These are phyloP conservation scores for Ferdinandea cuprea DNA, from an alignment of 2,888 invertebrate genomes.

Conservation along the genomic window DNA sequence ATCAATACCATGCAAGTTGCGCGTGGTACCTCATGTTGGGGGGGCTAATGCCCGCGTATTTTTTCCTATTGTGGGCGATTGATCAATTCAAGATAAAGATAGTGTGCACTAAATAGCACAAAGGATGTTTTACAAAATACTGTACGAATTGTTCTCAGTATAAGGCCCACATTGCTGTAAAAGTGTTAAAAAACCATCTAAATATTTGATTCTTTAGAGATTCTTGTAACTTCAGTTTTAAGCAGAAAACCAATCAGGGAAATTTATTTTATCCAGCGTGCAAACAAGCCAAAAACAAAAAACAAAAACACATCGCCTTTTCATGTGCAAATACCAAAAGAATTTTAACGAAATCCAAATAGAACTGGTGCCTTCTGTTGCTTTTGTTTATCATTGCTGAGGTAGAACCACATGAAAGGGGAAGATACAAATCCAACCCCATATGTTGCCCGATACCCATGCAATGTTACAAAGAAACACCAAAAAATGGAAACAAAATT, in stretches of 20 bases:
- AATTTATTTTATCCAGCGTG: slow-evolving; percentile 54
- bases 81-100: no score
- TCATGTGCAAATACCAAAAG: slow-evolving; percentile 65
- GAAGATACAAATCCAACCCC: slow-evolving; percentile 38
- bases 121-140: no score
- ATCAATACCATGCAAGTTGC: no score
- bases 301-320: no score
- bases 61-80: no score
- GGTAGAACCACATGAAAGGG: slow-evolving; percentile 7
- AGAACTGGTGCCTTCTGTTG: slow-evolving; percentile 39
- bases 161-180: no score
- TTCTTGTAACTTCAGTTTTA: slow-evolving; percentile 10
- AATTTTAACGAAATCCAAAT: slow-evolving; percentile 73
- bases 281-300: slow-evolving; percentile 63
- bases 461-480: slow-evolving; percentile 2
- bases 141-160: no score
- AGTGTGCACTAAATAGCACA: no score
- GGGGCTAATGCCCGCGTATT: no score
- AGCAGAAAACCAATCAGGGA: slow-evolving; percentile 59
- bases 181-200: background rate
- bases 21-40: no score
- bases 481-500: slow-evolving; percentile 40
- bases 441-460: slow-evolving; percentile 45
- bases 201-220: background rate
- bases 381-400: slow-evolving; percentile 63